A percentile compares a stretch with the other conserved stretches of the same genome.
Evolutionary conservation across 2,888 invertebrate genomes (phyloP).

Genomic region (Folsomia candida): DNA sequence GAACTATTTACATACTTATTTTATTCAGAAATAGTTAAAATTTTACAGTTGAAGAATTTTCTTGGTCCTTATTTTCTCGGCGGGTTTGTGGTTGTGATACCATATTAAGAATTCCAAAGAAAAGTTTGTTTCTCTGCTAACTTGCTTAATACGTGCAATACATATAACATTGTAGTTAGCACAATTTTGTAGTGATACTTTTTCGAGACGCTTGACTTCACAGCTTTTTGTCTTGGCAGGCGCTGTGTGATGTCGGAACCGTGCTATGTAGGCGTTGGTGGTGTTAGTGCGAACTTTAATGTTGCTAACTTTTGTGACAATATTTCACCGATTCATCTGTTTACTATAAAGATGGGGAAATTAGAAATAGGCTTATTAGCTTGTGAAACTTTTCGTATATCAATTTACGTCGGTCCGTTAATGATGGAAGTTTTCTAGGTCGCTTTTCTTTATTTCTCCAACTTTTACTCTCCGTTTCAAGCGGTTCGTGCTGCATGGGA

Average conservation of each 20-base stretch:
- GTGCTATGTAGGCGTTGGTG: not conserved
- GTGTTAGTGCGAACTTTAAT: constrained; percentile 23
- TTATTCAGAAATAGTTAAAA: not conserved
- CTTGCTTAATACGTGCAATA: not conserved
- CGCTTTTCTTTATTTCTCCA: not conserved
- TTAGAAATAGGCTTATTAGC: constrained; percentile 11
- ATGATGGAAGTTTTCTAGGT: not conserved
- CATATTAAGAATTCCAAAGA: not conserved
- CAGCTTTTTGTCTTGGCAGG: not conserved
- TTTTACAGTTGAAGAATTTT: not conserved
- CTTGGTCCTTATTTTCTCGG: not conserved
- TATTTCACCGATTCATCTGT: constrained; percentile 27
- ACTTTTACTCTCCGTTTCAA: not conserved
- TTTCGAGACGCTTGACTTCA: not conserved
- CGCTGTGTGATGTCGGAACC: not conserved
- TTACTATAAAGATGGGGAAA: constrained; percentile 8
- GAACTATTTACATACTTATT: too few species aligned
- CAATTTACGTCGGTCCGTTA: constrained; percentile 5
- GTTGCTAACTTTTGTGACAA: constrained; percentile 31
- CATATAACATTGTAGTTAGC: not conserved
- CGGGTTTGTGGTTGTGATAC: not conserved
- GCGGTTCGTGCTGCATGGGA: not conserved
- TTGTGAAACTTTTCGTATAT: constrained; percentile 8
- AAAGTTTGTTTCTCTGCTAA: not conserved
- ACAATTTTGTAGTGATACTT: not conserved